Evolutionary conservation across 2,797 vertebrate genomes (phyloP).

Genomic region (Bufotes viridis): DNA sequence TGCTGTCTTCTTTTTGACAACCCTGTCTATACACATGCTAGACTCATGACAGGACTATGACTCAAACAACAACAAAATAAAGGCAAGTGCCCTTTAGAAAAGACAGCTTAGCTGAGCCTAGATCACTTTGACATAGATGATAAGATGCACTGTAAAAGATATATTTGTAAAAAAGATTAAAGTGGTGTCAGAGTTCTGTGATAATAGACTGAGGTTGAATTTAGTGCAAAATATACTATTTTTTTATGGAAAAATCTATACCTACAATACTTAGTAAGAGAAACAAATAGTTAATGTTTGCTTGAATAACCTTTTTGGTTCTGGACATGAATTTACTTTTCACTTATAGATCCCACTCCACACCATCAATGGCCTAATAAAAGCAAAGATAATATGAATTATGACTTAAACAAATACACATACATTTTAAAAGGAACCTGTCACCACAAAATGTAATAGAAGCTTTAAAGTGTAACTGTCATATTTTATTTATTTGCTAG

Average conservation of each 20-base stretch:
- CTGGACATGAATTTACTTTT: neutral
- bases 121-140: constrained; percentile 32
- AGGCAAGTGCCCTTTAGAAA: constrained; percentile 50
- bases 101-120: constrained; percentile 33
- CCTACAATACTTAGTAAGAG: neutral
- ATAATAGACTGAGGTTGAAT: neutral
- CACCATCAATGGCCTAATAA: neutral
- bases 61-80: constrained; percentile 35
- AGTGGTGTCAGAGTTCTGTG: constrained; percentile 20
- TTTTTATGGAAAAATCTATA: constrained; percentile 16
- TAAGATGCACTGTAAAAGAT: constrained; percentile 29
- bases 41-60: constrained; percentile 39
- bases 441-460: no score
- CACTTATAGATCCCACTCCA: neutral
- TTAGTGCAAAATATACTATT: constrained; percentile 4
- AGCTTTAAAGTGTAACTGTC: no score
- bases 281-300: constrained; percentile 25
- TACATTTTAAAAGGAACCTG: neutral
- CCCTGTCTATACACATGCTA: constrained; percentile 35
- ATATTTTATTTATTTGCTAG: no score
- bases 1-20: constrained; percentile 51
- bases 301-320: constrained; percentile 20
- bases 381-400: neutral
- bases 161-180: constrained; percentile 40
- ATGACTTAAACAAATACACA: neutral